Conservation (phyloP, 2,797 vertebrate species). For the Sebastes iracundus region DNA sequence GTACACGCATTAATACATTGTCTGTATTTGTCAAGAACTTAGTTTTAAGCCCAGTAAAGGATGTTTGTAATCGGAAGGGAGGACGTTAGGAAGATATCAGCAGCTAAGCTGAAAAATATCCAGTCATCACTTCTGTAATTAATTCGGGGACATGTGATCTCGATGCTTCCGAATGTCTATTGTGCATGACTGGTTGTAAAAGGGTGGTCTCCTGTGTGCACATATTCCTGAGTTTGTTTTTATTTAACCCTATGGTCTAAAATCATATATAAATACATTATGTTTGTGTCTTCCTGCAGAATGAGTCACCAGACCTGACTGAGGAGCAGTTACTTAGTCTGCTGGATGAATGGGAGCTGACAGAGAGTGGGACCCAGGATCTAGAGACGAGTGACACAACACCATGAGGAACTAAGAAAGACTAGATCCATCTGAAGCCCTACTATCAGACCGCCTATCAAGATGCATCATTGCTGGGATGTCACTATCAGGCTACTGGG, state of each 20-base stretch:
- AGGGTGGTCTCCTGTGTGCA: neutral
- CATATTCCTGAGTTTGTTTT: neutral
- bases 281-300: conserved; percentile 66
- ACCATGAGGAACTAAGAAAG: neutral
- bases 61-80: conserved; percentile 11
- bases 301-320: conserved; percentile 73
- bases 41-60: conserved; percentile 19
- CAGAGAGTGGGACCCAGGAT: conserved; percentile 66
- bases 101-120: conserved; percentile 1
- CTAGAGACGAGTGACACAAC: conserved; percentile 37
- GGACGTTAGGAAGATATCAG: conserved; percentile 9
- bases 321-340: conserved; percentile 86
- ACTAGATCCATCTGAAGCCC: conserved; percentile 59
- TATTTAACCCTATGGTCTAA: neutral
- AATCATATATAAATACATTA: neutral
- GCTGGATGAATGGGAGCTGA: conserved; percentile 85
- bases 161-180: neutral
- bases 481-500: neutral
- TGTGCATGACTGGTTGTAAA: neutral
- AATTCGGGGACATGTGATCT: neutral
- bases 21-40: conserved; percentile 34
- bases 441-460: conserved; percentile 21
- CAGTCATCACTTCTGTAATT: conserved; percentile 2
- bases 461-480: neutral
- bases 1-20: conserved; percentile 32